Evolutionary conservation across 2,113 vertebrate species (phyloP).

Genomic region (Centropus bengalensis): DNA sequence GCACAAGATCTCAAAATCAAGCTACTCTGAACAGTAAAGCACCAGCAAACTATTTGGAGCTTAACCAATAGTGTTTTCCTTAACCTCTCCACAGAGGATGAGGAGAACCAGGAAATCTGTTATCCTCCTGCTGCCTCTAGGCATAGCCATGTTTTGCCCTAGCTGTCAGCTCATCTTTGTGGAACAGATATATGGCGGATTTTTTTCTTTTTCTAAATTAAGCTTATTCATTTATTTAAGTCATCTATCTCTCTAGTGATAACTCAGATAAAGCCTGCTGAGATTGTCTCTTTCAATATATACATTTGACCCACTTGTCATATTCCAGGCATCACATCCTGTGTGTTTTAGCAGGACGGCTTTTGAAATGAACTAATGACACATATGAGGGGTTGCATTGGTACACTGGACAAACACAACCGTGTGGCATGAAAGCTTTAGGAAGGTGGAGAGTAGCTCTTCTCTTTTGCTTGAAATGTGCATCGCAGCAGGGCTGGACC

Average conservation of each 20-base stretch:
- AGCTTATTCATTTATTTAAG: background rate
- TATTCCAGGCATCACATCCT: background rate
- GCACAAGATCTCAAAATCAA: background rate
- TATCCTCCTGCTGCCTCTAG: background rate
- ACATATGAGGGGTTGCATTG: accelerated
- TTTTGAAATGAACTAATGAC: background rate
- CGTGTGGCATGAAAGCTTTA: background rate
- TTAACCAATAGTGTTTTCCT: slow-evolving; percentile 4
- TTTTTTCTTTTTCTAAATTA: background rate
- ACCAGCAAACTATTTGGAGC: background rate
- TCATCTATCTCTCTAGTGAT: background rate
- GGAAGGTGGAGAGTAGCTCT: background rate
- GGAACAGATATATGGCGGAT: background rate
- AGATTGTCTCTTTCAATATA: background rate
- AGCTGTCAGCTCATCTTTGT: slow-evolving; percentile 14
- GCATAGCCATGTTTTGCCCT: background rate
- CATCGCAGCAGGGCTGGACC: background rate
- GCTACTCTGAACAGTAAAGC: background rate
- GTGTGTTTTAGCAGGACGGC: background rate
- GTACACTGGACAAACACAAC: background rate
- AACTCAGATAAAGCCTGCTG: background rate
- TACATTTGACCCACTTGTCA: background rate
- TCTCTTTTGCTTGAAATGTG: background rate
- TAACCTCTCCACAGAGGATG: background rate
- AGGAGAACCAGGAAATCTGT: background rate